These are phyloP conservation scores for Hypsibius dujardini DNA, from an alignment of 1,140 invertebrate species.

Conservation along the genomic window DNA sequence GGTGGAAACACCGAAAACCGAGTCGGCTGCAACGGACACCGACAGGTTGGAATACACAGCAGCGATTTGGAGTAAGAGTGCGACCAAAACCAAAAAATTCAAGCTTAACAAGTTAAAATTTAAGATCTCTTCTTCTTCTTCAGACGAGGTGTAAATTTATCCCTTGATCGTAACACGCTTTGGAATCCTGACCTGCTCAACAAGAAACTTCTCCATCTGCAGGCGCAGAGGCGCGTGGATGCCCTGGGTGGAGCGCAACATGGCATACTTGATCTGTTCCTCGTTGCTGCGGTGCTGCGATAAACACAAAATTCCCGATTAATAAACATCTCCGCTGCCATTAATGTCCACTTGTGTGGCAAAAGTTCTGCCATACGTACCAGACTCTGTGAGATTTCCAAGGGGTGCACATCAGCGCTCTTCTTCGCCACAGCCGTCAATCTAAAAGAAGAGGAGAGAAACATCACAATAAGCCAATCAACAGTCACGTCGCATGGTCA, in stretches of 20 bases:
- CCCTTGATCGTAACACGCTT: no score
- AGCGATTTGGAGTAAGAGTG: no score
- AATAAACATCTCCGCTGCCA: background rate
- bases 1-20: conserved; percentile 31
- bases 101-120: background rate
- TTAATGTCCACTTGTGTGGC: no score
- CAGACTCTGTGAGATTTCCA: background rate
- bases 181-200: conserved; percentile 48
- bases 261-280: conserved; percentile 49
- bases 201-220: conserved; percentile 61
- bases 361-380: background rate
- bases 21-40: conserved; percentile 27
- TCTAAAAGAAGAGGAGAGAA: no score
- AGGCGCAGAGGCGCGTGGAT: conserved; percentile 63
- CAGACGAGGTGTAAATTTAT: no score
- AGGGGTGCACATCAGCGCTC: background rate
- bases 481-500: no score
- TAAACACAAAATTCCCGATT: no score
- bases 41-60: conserved; percentile 11
- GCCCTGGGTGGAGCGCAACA: conserved; percentile 64
- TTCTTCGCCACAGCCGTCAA: background rate
- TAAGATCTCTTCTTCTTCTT: no score
- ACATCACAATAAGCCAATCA: no score
- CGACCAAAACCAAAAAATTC: conserved; percentile 19
- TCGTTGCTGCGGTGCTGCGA: conserved; percentile 29